phyloP scores from a whole-genome alignment of 2,888 invertebrate genomes.

The Drosophila ezoana region DNA sequence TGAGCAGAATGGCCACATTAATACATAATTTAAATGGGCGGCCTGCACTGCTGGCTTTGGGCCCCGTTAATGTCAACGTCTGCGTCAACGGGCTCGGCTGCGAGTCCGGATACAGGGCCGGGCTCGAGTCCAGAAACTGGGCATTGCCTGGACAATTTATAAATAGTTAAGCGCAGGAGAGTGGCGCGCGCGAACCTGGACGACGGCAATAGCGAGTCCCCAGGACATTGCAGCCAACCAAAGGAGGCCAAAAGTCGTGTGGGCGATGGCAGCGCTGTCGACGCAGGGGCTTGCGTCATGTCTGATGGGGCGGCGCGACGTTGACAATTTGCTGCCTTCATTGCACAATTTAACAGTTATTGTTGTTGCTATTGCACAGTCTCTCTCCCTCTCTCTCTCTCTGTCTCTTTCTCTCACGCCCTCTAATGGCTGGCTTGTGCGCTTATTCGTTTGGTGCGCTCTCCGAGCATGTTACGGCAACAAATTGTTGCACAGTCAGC shows the following conservation, averaged over 20 bases:
- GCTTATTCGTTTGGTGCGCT: constrained; percentile 2
- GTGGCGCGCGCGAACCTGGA: not conserved
- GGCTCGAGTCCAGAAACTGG: not conserved
- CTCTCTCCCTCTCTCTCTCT: constrained; percentile 13
- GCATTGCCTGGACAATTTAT: constrained; percentile 25
- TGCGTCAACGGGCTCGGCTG: not conserved
- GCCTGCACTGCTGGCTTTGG: constrained; percentile 7
- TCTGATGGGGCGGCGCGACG: constrained; percentile 22
- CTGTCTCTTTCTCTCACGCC: not conserved
- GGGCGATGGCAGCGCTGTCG: constrained; percentile 11
- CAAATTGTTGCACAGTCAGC: constrained; percentile 75
- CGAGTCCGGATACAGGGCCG: not conserved
- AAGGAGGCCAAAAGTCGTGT: not conserved
- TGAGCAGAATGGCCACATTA: not conserved
- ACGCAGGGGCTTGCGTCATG: constrained; percentile 45
- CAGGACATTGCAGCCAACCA: constrained; percentile 36
- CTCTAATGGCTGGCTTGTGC: not conserved
- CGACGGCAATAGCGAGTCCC: constrained; percentile 7
- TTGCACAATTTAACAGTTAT: constrained; percentile 41
- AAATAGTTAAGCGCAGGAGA: constrained; percentile 34
- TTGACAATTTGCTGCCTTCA: constrained; percentile 39
- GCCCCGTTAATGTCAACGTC: not conserved
- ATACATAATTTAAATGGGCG: not conserved
- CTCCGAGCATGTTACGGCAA: constrained; percentile 58
- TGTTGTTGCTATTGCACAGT: constrained; percentile 23